Evolutionary conservation across 2,888 invertebrate genomes (phyloP), one percentile per base, ranked within the genome.

Genomic region (Lottia gigantea): DNA sequence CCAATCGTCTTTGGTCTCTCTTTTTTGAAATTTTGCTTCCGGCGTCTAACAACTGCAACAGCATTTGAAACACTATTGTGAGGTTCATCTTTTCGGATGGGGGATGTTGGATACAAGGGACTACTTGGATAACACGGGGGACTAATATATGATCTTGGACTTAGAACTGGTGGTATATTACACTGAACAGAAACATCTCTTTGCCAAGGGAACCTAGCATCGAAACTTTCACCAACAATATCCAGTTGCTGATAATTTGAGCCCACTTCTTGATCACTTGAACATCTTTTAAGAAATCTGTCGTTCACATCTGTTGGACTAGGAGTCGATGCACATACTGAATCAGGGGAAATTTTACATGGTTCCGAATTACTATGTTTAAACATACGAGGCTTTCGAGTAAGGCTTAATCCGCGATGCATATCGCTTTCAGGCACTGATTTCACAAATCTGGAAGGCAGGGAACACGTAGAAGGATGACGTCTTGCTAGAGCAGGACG

Each of bases 181-280:
- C 84, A 85, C 74, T 85, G 85, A 15, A 82, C 79, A 2, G 81
- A 78, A 19, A 84, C 81, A 71, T 85, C 84, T 12, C 82, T 75
- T 76, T 85, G 85, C 85, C 85, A 85, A 16, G 85, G 85, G 69
- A 78, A 85, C 55, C 83, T 70, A 16, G 83, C 80, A 46, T 80
- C 80, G 67, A 78, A 81, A 68, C 80, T 81, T 73, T 83, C 84
- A 0, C 85, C 85, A 40, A 84, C 80, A 64, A 85, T 83, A 74
- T 85, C 85, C 66, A 83, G 74, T 11, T 80, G 71, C 26, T 68
- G 62, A 40, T 64, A 69, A 16, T 66, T 31, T 16, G 69, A 64
- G 2, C 45, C 25, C 61, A 65, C 55, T 40, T 61, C 45, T 26
- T 64, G 64, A 61, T 69, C 69, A 65, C 69, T 69, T 3, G 64